Evolutionary conservation across 1,140 invertebrate species (phyloP), one percentile per base, ranked within the genome.

Genomic region (Brachionus koreanus): DNA sequence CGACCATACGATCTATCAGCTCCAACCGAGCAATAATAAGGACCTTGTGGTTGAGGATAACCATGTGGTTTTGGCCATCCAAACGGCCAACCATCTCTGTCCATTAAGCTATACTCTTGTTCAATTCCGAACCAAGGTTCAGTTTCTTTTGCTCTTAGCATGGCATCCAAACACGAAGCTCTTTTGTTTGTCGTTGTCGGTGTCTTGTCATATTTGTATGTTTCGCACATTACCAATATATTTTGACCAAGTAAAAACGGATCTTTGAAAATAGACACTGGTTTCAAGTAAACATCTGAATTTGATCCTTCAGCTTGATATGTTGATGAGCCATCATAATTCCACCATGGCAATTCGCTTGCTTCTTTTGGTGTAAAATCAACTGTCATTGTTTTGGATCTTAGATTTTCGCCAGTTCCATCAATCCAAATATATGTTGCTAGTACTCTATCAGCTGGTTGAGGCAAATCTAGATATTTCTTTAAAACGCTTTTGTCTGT

Each of bases 1-100:
- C 97, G 91, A 0, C 94, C 97, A 83, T 83, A 87, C 6, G 83
- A 74, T 86, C 94, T 95, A 86, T 96, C 92, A 7, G 95, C 94
- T 3, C 97, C 96, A 7, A 96, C 95, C 46, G 94, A 96, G 85
- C 96, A 98, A 87, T 97, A 97, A 88, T 97, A 97, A 0, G 95
- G 95, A 4, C 90, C 89, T 86, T 92, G 91, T n/a, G 95, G 94
- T 74, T 93, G 94, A 0, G 95, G 95, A 88, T 93, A 97, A 39
- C 95, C 95, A 86, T 94, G 93, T 13, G 63, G 63, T 85, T 94
- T 95, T 33, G 95, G 95, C 96, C 96, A 98, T 7, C 95, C 95
- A 85, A 96, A 93, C 3, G 96, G 96, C 86, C 95, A 92, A 29
- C 92, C 90, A 86, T 97, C 95, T 82, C 92, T 91, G 86, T 97